Conservation (phyloP, 2,888 invertebrate genomes). For the Dynastes grantii region DNA sequence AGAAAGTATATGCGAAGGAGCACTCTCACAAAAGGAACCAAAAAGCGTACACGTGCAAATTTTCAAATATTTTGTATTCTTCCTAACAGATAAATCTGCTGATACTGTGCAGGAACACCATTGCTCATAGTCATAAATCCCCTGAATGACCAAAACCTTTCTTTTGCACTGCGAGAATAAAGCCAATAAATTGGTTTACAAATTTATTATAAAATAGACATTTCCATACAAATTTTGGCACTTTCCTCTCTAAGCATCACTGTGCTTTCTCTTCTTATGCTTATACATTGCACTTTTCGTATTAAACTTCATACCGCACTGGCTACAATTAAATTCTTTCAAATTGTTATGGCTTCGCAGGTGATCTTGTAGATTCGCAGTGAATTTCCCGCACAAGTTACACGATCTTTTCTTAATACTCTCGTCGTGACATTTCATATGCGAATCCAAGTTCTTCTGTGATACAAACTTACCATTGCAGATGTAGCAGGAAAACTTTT, state of each 20-base stretch:
- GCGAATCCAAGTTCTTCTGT: slow-evolving; percentile 67
- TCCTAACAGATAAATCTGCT: too few relatives aligned
- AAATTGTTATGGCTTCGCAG: slow-evolving; percentile 67
- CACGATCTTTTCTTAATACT: slow-evolving; percentile 64
- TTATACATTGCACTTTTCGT: slow-evolving; percentile 66
- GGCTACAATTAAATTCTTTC: slow-evolving; percentile 66
- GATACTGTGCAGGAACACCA: too few relatives aligned
- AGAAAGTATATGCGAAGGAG: too few relatives aligned
- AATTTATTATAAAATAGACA: slow-evolving; percentile 11
- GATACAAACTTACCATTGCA: slow-evolving; percentile 67
- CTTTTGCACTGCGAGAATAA: too few relatives aligned
- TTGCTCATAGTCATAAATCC: too few relatives aligned
- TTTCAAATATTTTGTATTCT: too few relatives aligned
- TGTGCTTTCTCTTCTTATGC: slow-evolving; percentile 67
- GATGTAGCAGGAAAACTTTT: slow-evolving; percentile 64
- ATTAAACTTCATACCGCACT: slow-evolving; percentile 66
- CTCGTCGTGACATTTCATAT: slow-evolving; percentile 67
- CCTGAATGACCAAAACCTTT: too few relatives aligned
- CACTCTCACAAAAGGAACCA: too few relatives aligned
- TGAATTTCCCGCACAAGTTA: slow-evolving; percentile 67
- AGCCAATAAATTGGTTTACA: too few relatives aligned
- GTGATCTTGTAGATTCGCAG: slow-evolving; percentile 67
- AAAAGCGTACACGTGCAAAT: too few relatives aligned
- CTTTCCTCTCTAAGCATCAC: background rate
- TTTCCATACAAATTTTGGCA: background rate